Evolutionary conservation across 2,113 vertebrate genomes (phyloP), one percentile per base, ranked within the genome.

Genomic region (Seriola rivoliana): DNA sequence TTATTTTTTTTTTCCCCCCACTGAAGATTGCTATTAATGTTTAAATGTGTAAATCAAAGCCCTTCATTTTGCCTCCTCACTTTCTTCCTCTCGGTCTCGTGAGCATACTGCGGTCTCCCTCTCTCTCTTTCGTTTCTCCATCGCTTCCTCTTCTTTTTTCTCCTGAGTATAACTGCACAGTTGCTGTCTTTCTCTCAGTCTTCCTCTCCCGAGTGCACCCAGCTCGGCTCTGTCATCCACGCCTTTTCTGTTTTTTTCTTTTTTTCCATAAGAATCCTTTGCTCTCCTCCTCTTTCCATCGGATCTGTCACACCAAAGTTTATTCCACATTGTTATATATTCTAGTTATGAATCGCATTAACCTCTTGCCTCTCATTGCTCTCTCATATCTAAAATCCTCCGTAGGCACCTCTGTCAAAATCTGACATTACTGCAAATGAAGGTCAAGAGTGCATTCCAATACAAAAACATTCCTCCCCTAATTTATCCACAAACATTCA

Each of bases 11-110:
- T 34, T 63, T 17, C 4, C 3, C 16, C 16, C 52, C 38, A 58
- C 73, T 7, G 7, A 82, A 81, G 40, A 83, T 23, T 58, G 48
- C 23, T 8, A 86, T 85, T 67, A 85, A 91, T 81, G 58, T 80
- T 87, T 57, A 81, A 89, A 80, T 75, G 59, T 80, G 75, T 44
- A 84, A 89, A 86, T 88, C 71, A 87, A 79, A 89, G 85, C 36
- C 55, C 7, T 58, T 62, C 1, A 8, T 40, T 75, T 66, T 7
- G 0, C 52, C 46, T 80, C 72, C 21, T 82, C 73, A 16, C 72
- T 72, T 75, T 76, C 63, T 40, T 36, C 38, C 48, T 29, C 70
- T 21, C 29, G 5, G n/a, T 89, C 78, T 88, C 66, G 0, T 73
- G 78, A 80, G 81, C 29, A 55, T 79, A 62, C 54, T 17, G 5